Conservation (phyloP, 2,888 invertebrate species). For the Eupsilia transversa region DNA sequence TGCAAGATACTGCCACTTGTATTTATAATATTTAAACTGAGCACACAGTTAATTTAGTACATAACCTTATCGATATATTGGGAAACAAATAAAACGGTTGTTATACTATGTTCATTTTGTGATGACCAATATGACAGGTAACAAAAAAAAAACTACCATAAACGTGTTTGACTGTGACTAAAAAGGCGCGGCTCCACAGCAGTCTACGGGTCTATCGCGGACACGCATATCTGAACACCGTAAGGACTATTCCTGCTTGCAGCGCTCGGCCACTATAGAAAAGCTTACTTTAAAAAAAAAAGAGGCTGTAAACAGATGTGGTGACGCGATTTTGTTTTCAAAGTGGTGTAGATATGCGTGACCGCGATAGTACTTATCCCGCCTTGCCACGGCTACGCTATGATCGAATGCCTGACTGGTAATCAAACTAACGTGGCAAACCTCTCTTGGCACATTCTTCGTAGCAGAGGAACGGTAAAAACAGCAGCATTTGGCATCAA, state of each 20-base stretch:
- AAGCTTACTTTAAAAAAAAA: too few species aligned
- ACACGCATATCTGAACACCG: too few species aligned
- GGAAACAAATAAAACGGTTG: constrained; percentile 50
- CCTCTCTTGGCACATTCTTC: background rate
- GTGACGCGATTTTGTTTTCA: too few species aligned
- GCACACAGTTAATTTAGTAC: constrained; percentile 62
- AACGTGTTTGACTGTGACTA: background rate
- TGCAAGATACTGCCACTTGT: constrained; percentile 62
- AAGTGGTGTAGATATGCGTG: too few species aligned
- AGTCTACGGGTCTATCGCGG: too few species aligned
- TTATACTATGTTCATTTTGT: constrained; percentile 7
- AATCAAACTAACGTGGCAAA: background rate
- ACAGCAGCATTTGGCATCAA: too few species aligned
- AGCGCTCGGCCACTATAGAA: too few species aligned
- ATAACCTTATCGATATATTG: constrained; percentile 14
- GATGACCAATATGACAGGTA: constrained; percentile 3
- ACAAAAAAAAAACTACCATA: background rate
- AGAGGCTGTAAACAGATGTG: too few species aligned
- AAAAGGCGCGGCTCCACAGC: background rate
- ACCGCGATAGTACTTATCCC: too few species aligned
- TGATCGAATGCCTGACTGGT: background rate
- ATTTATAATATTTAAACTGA: constrained; percentile 58
- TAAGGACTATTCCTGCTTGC: too few species aligned
- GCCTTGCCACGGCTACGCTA: background rate
- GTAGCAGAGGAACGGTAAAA: too few species aligned